These are phyloP conservation scores for Melitaea cinxia DNA, from an alignment of 1,140 invertebrate species.

Conservation along the genomic window DNA sequence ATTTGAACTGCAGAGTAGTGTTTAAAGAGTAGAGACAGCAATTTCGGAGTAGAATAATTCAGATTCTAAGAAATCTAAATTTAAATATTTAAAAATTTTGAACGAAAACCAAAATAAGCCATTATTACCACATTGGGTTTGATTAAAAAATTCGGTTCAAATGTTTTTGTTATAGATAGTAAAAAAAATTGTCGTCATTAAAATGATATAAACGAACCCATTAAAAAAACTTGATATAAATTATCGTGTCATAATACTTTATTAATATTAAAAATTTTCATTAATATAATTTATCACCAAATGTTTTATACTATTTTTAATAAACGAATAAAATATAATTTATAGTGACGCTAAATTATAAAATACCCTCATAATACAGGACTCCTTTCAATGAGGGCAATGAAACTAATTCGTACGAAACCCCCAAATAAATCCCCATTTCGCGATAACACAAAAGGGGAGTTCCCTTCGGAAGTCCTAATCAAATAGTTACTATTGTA, in stretches of 20 bases:
- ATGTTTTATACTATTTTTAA: slow-evolving; percentile 1
- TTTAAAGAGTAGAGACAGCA: too few species aligned
- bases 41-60: too few species aligned
- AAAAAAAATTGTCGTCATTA: too few species aligned
- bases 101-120: too few species aligned
- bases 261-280: neutral
- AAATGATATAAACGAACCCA: too few species aligned
- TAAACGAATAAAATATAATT: slow-evolving; percentile 15
- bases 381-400: slow-evolving; percentile 38
- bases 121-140: too few species aligned
- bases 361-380: slow-evolving; percentile 18
- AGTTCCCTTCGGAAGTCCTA: slow-evolving; percentile 53
- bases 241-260: neutral
- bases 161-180: too few species aligned
- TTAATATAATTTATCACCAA: slow-evolving; percentile 3
- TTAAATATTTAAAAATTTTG: too few species aligned
- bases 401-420: slow-evolving; percentile 42
- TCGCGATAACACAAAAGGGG: slow-evolving; percentile 57
- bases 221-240: neutral
- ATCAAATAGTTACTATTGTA: slow-evolving; percentile 71
- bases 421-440: slow-evolving; percentile 62
- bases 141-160: too few species aligned
- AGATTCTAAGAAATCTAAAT: too few species aligned
- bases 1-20: too few species aligned
- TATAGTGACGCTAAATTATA: slow-evolving; percentile 15